A percentile compares a stretch with the other conserved stretches of the same genome.
These are phyloP conservation scores for Musca vetustissima DNA, from an alignment of 1,140 invertebrate genomes.

Conservation along the genomic window DNA sequence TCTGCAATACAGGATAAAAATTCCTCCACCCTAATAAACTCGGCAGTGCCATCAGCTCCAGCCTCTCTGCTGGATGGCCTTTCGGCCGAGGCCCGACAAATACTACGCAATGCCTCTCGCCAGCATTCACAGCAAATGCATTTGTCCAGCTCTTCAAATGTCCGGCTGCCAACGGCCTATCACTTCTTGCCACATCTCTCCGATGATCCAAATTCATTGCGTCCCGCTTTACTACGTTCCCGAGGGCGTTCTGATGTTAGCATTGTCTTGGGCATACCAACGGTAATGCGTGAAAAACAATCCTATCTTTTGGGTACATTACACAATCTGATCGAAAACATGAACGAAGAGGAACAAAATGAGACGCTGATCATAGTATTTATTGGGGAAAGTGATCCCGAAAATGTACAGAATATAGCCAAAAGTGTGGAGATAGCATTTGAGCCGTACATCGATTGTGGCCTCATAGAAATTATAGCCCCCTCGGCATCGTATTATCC, in stretches of 20 bases:
- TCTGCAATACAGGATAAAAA: slow-evolving; percentile 34
- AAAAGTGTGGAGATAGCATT: slow-evolving; percentile 79
- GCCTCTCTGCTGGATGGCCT: slow-evolving; percentile 31
- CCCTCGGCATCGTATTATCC: slow-evolving; percentile 88
- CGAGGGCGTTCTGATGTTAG: slow-evolving; percentile 74
- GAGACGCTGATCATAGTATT: slow-evolving; percentile 88
- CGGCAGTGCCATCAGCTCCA: not conserved
- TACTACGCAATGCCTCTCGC: slow-evolving; percentile 57
- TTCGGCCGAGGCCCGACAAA: slow-evolving; percentile 58
- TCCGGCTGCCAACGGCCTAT: slow-evolving; percentile 76
- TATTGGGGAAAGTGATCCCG: slow-evolving; percentile 80
- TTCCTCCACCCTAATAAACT: not conserved
- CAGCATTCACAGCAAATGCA: slow-evolving; percentile 36
- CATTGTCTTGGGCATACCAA: slow-evolving; percentile 84
- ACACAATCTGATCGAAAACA: slow-evolving; percentile 81
- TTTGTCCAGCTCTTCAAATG: slow-evolving; percentile 39
- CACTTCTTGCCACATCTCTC: slow-evolving; percentile 87
- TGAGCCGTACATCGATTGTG: slow-evolving; percentile 71
- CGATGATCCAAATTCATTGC: slow-evolving; percentile 74
- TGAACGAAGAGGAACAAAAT: slow-evolving; percentile 74
- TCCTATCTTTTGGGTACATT: slow-evolving; percentile 86
- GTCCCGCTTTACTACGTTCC: slow-evolving; percentile 76
- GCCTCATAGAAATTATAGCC: slow-evolving; percentile 87
- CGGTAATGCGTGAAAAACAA: slow-evolving; percentile 85
- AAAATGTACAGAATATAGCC: slow-evolving; percentile 71